These are phyloP conservation scores for Vulpes ferrilata DNA, from an alignment of 2,113 vertebrate species.

Conservation along the genomic window DNA sequence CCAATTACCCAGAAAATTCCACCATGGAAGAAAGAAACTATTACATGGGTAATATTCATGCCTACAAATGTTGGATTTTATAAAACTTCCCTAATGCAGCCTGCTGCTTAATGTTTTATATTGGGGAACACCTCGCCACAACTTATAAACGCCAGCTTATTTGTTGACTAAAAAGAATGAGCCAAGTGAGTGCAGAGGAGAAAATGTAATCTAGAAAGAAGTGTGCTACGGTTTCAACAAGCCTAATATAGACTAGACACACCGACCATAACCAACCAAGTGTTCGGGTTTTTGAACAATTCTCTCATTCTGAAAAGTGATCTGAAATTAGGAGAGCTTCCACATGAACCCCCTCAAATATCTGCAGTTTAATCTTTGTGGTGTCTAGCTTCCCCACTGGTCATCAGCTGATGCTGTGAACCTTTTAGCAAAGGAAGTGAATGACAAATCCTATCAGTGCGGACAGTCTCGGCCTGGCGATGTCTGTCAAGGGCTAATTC, in stretches of 20 bases:
- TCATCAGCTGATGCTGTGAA: not conserved
- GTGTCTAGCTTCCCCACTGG: not conserved
- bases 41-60: not conserved
- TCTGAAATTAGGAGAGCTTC: not conserved
- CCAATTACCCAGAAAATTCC: not conserved
- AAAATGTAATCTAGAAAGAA: not conserved
- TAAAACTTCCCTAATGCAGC: not conserved
- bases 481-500: fast-evolving
- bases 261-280: not conserved
- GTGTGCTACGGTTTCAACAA: fast-evolving
- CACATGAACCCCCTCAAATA: not conserved
- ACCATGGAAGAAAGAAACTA: not conserved
- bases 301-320: not conserved
- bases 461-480: not conserved
- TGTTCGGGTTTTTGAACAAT: not conserved
- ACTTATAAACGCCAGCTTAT: not conserved
- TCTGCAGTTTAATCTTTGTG: not conserved
- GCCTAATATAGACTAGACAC: not conserved
- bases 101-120: not conserved
- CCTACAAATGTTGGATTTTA: not conserved
- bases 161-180: not conserved
- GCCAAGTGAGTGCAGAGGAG: not conserved
- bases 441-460: not conserved
- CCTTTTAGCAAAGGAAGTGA: not conserved
- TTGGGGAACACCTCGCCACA: fast-evolving